Base-by-base conservation (phyloP, 2,888 invertebrate genomes). In the Drosophila peninsularis region DNA sequence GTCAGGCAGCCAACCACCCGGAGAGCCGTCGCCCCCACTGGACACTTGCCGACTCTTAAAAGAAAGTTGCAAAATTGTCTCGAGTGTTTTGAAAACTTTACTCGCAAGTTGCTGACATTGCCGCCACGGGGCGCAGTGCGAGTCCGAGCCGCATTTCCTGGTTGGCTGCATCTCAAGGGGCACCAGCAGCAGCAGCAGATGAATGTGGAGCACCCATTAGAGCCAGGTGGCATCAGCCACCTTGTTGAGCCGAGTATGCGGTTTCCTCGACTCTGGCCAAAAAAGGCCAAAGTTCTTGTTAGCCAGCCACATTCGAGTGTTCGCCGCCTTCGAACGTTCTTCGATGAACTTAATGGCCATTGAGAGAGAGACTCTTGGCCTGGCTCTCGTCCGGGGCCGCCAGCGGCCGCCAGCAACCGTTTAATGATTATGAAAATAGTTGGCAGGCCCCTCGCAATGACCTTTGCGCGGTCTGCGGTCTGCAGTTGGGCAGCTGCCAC, bases 21-120 rank as follows among this genome's bases (percentile, higher is more conserved):
- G 5, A 41, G 49, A 42, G 32, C 41, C 19, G 21, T 53, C 24
- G 37, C 54, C 32, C 50, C 54, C 45, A 37, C 58, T 63, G 65
- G 62, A 62, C 76, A 62, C 72, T 68, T 62, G 57, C 44, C 61
- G 72, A 60, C 68, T 44, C 52, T 72, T 64, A 66, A 71, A 79
- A 80, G 71, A 87, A 89, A 90, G 80, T 90, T 89, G 65, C 80
- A 75, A 90, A 90, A 89, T 85, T 89, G 89, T 90, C 90, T 90
- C 90, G 82, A 90, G 90, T 90, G 88, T 77, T 72, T 83, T 74
- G 71, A 79, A 82, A 85, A 85, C 78, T 85, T 78, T 73, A 45
- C 32, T 52, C 34, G 14, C 44, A 57, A 75, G 57, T 82, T 76
- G 68, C 77, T 70, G 62, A 75, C 53, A 41, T 24, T 65, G 44